phyloP scores from a whole-genome alignment of 64 coral and sea anemone genomes.

The Actinia equina region DNA sequence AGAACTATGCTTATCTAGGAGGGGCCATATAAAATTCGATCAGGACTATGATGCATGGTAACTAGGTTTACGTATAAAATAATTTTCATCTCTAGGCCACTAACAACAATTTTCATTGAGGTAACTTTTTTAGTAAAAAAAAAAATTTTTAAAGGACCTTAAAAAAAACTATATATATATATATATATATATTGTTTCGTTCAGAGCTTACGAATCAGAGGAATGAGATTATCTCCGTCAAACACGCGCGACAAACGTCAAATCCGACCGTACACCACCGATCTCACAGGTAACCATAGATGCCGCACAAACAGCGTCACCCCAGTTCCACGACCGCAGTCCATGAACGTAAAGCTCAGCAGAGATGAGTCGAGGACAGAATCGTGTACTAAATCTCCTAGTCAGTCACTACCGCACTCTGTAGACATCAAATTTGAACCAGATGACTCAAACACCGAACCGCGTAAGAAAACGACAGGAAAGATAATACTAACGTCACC shows the following conservation, averaged over 20 bases:
- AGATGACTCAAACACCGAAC: background rate
- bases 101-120: too few relatives aligned
- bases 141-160: too few relatives aligned
- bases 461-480: background rate
- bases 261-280: constrained; percentile 3
- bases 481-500: background rate
- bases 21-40: too few relatives aligned
- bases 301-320: background rate
- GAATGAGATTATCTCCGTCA: background rate
- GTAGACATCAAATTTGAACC: background rate
- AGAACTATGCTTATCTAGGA: too few relatives aligned
- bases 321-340: background rate
- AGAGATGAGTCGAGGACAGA: background rate
- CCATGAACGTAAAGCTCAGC: background rate
- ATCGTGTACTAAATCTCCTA: background rate
- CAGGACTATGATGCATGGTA: too few relatives aligned
- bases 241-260: background rate
- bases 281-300: background rate
- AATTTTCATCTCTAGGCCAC: too few relatives aligned
- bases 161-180: too few relatives aligned
- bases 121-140: too few relatives aligned
- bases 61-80: too few relatives aligned
- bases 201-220: constrained; percentile 2
- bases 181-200: background rate
- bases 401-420: background rate